Conservation (phyloP, 2,113 vertebrate species). For the Lampris megalopsis region DNA sequence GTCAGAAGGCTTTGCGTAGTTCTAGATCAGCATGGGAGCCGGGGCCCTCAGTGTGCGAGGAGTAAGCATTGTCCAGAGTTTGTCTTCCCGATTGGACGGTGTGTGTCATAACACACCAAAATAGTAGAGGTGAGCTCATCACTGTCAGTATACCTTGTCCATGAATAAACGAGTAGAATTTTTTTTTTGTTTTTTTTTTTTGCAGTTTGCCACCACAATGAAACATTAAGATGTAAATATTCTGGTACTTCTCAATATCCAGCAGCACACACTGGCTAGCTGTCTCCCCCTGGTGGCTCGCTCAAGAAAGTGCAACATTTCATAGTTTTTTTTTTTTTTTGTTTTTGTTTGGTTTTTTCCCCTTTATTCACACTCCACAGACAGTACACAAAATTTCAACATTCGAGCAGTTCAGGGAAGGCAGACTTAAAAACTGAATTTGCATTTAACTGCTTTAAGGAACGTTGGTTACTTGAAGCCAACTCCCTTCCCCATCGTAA, state of each 20-base stretch:
- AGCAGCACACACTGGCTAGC: constrained; percentile 55
- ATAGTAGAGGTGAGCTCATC: constrained; percentile 41
- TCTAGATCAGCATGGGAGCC: constrained; percentile 37
- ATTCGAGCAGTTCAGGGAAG: constrained; percentile 55
- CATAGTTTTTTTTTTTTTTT: constrained; percentile 22
- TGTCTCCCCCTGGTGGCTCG: constrained; percentile 43
- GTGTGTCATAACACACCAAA: constrained; percentile 63
- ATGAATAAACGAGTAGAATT: constrained; percentile 69
- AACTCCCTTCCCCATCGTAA: constrained; percentile 33
- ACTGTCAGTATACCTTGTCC: constrained; percentile 59
- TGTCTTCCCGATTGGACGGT: constrained; percentile 74
- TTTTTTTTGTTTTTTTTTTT: constrained; percentile 43
- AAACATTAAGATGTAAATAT: constrained; percentile 82
- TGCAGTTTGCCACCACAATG: constrained; percentile 65
- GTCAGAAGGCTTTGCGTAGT: constrained; percentile 37
- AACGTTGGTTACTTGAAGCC: constrained; percentile 41
- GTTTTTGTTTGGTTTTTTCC: too few relatives aligned
- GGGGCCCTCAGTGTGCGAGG: constrained; percentile 32
- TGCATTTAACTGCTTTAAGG: constrained; percentile 61
- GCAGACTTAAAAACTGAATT: constrained; percentile 51
- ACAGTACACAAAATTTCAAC: constrained; percentile 56
- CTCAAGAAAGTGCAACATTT: constrained; percentile 55
- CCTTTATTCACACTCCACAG: constrained; percentile 71
- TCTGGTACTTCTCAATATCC: constrained; percentile 80
- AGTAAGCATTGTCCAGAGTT: constrained; percentile 63